Evolutionary conservation across 2,797 vertebrate species (phyloP).

Genomic region (Rhodeus uyekii): DNA sequence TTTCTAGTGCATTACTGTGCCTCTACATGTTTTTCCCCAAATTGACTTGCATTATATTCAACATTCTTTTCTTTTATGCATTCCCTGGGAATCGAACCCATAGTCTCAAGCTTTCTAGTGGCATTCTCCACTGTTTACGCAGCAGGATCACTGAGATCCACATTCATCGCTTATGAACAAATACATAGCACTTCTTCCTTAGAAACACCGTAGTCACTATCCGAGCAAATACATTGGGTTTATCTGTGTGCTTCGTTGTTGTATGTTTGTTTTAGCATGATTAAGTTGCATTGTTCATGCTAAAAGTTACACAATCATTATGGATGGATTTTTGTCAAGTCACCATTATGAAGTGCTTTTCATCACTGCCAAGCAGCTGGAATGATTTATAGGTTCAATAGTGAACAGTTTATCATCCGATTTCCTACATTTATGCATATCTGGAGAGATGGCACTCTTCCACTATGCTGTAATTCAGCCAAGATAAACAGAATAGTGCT

Average conservation of each 20-base stretch:
- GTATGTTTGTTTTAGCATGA: neutral
- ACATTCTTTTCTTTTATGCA: neutral
- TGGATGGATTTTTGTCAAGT: conserved; percentile 1
- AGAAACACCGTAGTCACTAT: neutral
- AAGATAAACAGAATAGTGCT: neutral
- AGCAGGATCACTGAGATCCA: neutral
- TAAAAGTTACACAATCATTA: neutral
- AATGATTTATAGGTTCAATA: neutral
- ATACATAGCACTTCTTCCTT: neutral
- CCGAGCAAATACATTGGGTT: neutral
- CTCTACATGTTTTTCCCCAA: neutral
- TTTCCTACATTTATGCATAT: neutral
- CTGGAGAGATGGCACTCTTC: neutral
- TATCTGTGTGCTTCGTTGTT: neutral
- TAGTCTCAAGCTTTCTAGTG: neutral
- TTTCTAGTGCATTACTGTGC: neutral
- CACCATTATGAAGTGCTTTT: neutral
- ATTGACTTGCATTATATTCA: neutral
- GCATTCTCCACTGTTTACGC: no score
- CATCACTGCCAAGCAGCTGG: neutral
- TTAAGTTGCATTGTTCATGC: neutral
- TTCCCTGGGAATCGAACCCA: neutral
- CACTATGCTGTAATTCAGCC: neutral
- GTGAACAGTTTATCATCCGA: neutral
- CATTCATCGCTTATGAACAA: neutral